Base-by-base conservation (phyloP, 2,797 vertebrate genomes). In the Phataginus tetradactyla region DNA sequence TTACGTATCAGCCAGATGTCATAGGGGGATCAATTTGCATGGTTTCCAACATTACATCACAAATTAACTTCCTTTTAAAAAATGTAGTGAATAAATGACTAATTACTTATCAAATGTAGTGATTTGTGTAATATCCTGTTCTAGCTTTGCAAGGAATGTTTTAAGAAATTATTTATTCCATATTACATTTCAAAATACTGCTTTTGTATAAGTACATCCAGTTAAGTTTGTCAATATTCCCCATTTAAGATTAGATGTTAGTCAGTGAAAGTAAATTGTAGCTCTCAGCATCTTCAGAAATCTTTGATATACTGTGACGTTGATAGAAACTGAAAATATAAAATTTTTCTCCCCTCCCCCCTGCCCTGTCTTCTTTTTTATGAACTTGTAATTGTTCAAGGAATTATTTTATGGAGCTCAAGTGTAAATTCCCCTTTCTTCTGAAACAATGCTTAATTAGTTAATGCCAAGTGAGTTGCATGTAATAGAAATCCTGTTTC, bases 1-100 rank as follows among this genome's bases (percentile, higher is more conserved):
- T 80, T 95, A 86, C 61, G 51, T 59, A 86, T 93, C 57, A 87
- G 92, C 55, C 92, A 92, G 20, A 87, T 91, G 96, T 97, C 83
- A 84, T 84, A 86, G 72, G 21, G 71, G 72, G 69, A 63, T 57
- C 39, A 23, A 49, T 87, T 34, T 95, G 90, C 87, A 94, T 86
- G 74, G 69, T 72, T 95, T 87, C 85, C 71, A 92, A 69, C 4
- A 34, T 77, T 69, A 83, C 7, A 10, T 53, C 63, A 96, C 79
- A 89, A 97, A 94, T 91, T 57, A 64, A 55, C 77, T 94, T 90
- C 79, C n/a, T 86, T 75, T 78, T 69, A 11, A 12, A 20, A 59
- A 87, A 49, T 57, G 63, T 69, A 87, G 42, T 11, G 15, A 74
- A 78, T 64, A 83, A 90, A 92, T 45, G 51, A 89, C 20, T n/a